Conservation (phyloP, 2,888 invertebrate genomes). For the Pasiphila rectangulata region DNA sequence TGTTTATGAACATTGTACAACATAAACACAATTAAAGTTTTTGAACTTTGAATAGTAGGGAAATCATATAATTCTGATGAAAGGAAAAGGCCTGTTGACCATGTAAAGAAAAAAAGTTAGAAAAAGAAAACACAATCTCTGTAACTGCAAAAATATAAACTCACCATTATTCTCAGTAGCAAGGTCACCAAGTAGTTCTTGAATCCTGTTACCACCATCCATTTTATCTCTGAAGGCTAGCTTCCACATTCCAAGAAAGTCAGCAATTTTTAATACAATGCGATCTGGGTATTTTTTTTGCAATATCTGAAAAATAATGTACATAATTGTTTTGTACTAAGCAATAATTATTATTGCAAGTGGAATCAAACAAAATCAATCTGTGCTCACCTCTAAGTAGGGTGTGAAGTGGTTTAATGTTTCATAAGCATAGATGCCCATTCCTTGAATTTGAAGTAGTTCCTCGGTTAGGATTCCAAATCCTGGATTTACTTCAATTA, state of each 20-base stretch:
- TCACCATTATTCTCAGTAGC: conserved; percentile 73
- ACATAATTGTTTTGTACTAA: no score
- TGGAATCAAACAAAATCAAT: conserved; percentile 11
- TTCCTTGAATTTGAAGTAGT: conserved; percentile 74
- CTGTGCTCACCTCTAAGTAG: conserved; percentile 65
- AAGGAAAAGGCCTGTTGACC: no score
- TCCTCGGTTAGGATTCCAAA: conserved; percentile 83
- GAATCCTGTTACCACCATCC: conserved; percentile 77
- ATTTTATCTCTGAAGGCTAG: conserved; percentile 80
- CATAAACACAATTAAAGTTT: no score
- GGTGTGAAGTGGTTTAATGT: conserved; percentile 68
- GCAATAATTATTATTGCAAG: no score
- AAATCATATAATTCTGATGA: no score
- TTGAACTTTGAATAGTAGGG: no score
- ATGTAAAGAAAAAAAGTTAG: no score
- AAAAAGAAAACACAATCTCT: no score
- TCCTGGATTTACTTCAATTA: conserved; percentile 87
- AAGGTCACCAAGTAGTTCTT: conserved; percentile 75
- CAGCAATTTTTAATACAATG: conserved; percentile 70
- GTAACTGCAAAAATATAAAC: conserved; percentile 8
- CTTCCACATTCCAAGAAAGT: conserved; percentile 82
- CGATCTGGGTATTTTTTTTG: conserved; percentile 58
- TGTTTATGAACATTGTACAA: no score
- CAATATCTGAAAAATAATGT: conserved; percentile 53
- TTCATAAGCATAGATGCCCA: conserved; percentile 82